A percentile compares a stretch with the other conserved stretches of the same genome.
Evolutionary conservation across 2,113 vertebrate species (phyloP).

Genomic region (Scytalopus superciliaris): DNA sequence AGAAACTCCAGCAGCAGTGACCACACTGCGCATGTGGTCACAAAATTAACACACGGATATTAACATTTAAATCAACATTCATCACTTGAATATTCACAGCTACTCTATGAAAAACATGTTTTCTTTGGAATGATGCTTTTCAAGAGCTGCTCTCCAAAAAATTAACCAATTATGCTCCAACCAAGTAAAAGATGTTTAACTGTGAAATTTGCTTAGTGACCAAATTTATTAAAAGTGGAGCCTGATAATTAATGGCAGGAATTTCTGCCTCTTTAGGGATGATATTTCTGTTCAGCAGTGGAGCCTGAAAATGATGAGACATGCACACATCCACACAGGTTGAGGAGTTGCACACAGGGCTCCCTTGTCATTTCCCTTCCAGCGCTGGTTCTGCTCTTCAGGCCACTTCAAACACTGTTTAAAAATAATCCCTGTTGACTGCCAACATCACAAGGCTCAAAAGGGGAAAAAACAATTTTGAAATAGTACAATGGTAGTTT

Average conservation of each 20-base stretch:
- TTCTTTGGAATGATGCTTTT: background rate
- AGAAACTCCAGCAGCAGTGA: background rate
- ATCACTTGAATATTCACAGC: background rate
- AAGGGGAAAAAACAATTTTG: background rate
- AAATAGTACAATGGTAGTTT: constrained; percentile 4
- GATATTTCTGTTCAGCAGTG: background rate
- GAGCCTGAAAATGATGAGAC: background rate
- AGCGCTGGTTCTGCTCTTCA: accelerated
- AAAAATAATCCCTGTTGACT: constrained; percentile 11
- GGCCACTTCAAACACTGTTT: background rate
- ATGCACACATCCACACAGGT: background rate
- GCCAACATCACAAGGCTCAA: constrained; percentile 24
- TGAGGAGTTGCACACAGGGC: background rate
- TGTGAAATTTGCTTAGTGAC: background rate
- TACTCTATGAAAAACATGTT: background rate
- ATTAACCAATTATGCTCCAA: background rate
- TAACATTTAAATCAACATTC: background rate
- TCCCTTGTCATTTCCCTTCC: background rate
- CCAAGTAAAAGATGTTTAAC: background rate
- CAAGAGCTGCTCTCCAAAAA: background rate
- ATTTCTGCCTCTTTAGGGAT: background rate
- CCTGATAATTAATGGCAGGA: background rate
- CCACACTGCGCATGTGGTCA: background rate
- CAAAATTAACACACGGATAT: background rate
- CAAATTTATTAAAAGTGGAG: background rate